Evolutionary conservation across 2,797 vertebrate genomes (phyloP).

Genomic region (Acanthornis magna): DNA sequence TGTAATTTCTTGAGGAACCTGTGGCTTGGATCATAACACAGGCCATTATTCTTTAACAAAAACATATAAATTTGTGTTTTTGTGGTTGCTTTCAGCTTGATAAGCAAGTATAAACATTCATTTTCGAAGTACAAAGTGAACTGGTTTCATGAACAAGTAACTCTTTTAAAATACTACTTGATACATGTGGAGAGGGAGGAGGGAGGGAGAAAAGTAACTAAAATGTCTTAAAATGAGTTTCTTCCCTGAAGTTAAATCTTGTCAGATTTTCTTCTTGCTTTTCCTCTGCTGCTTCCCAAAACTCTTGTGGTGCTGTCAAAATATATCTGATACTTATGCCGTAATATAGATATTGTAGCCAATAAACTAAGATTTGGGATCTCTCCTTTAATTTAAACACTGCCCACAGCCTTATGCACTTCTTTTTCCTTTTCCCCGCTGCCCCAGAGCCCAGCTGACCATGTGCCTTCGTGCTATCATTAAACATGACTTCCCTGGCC

Average conservation of each 20-base stretch:
- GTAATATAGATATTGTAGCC: neutral
- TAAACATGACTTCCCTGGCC: slow-evolving; percentile 94
- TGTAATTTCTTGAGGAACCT: neutral
- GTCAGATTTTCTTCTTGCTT: neutral
- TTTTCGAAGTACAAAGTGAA: neutral
- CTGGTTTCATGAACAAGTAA: neutral
- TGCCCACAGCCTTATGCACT: neutral
- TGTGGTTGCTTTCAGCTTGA: neutral
- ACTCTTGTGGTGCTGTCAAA: neutral
- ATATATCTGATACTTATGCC: neutral
- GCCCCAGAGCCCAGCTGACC: slow-evolving; percentile 87
- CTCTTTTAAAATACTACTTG: neutral
- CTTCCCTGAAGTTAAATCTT: neutral
- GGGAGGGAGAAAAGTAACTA: neutral
- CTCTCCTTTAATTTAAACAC: neutral
- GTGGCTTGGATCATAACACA: neutral
- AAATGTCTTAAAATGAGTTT: neutral
- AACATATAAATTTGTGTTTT: neutral
- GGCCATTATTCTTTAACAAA: neutral
- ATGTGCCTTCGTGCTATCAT: slow-evolving; percentile 94
- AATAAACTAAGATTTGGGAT: neutral
- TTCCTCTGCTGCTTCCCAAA: neutral
- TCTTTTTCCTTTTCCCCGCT: neutral
- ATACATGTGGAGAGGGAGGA: neutral
- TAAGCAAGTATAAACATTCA: neutral